Evolutionary conservation across 2,113 vertebrate species (phyloP), one percentile per base, ranked within the genome.

Genomic region (Notarius lentiginosus): DNA sequence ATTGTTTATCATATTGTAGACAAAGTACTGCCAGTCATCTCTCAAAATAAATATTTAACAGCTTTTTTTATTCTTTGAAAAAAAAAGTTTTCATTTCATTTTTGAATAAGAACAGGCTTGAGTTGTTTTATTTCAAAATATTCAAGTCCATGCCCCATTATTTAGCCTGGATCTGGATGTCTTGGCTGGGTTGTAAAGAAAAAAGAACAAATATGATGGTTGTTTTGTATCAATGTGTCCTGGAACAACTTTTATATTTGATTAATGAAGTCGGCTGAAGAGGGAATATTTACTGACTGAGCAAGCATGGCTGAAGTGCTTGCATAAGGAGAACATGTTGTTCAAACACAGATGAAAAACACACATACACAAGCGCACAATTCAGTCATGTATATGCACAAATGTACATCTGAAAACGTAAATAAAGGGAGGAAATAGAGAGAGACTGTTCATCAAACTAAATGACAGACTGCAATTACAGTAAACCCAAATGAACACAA

Each of bases 191-290:
- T 24, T 47, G 34, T 73, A 47, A 8, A 20, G n/a, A n/a, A 24
- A 49, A 53, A 77, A 51, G 9, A 77, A n/a, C 22, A 77, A 55
- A n/a, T 15, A 47, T 22, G 1, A 70, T 1, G 5, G 27, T 24
- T 17, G 41, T 49, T 61, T 63, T 82, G 47, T 14, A 63, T 41
- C 47, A 82, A 0, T 27, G 22, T 66, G 61, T 27, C 81, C 41
- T 27, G 20, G 47, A 55, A 70, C n/a, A 60, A 9, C 17, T 51
- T 83, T 66, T 55, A 68, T 58, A 24, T 20, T 83, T 68, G 49
- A 68, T 73, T 86, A 86, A 86, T 86, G 66, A 86, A 70, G 55
- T 47, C 30, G 8, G 17, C 53, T 47, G 70, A n/a, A 63, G 58
- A 30, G 18, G 61, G 56, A 75, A 70, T 61, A 24, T 75, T 47